Conservation (phyloP, 2,797 vertebrate genomes). For the Bucorvus abyssinicus region DNA sequence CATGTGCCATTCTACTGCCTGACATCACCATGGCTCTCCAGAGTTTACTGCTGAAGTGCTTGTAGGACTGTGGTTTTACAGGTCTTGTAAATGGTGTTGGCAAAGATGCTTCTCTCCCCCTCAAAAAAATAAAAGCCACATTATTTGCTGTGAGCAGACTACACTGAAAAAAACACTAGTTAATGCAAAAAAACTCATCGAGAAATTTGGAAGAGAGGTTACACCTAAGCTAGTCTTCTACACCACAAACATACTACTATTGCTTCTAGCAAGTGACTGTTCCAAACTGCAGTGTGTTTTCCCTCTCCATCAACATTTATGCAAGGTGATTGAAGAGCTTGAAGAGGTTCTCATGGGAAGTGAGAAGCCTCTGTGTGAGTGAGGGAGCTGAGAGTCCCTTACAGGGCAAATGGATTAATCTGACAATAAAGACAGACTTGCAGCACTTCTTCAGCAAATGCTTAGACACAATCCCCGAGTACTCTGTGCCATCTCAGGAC, state of each 20-base stretch:
- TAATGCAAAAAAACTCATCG: not conserved
- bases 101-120: not conserved
- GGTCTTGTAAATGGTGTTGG: not conserved
- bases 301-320: not conserved
- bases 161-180: not conserved
- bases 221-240: not conserved
- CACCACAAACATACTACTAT: not conserved
- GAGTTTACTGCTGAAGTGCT: not conserved
- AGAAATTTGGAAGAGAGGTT: not conserved
- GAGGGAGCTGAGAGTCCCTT: not conserved
- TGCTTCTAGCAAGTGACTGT: not conserved
- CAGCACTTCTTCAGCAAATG: not conserved
- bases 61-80: not conserved
- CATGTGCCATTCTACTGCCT: not conserved
- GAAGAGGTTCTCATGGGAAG: not conserved
- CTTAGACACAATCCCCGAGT: not conserved
- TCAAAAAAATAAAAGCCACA: not conserved
- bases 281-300: not conserved
- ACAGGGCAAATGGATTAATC: not conserved
- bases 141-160: not conserved
- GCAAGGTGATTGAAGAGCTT: not conserved
- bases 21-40: not conserved
- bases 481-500: not conserved
- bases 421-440: not conserved
- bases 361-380: not conserved